Evolutionary conservation across 2,113 vertebrate species (phyloP).

Genomic region (Pteronura brasiliensis): DNA sequence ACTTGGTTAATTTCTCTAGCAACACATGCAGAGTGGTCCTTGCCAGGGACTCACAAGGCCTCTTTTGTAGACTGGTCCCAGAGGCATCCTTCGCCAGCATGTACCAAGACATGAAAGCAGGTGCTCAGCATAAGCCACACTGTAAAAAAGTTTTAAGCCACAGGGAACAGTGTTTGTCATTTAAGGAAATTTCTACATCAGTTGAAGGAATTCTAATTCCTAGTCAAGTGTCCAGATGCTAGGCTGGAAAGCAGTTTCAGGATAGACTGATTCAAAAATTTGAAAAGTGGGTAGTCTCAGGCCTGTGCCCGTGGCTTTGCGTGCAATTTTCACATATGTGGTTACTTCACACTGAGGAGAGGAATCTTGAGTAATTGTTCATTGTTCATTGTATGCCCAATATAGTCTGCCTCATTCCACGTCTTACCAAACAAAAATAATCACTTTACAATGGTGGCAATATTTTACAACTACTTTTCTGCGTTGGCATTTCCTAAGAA

Average conservation of each 20-base stretch:
- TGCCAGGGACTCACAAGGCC: accelerated
- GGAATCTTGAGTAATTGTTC: too few species aligned
- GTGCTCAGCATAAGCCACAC: background rate
- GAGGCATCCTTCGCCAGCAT: background rate
- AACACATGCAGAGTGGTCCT: accelerated
- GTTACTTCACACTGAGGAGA: background rate
- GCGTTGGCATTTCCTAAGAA: background rate
- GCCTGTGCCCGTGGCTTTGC: background rate
- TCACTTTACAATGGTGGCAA: background rate
- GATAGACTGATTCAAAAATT: background rate
- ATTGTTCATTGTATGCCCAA: background rate
- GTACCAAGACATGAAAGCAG: background rate
- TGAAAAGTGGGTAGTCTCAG: background rate
- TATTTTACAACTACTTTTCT: background rate
- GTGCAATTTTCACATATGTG: background rate
- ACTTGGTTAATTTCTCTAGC: background rate
- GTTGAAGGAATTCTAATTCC: background rate
- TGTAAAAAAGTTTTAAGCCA: background rate
- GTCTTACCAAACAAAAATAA: background rate
- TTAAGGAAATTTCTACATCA: background rate
- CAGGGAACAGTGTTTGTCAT: background rate
- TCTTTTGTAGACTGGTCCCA: background rate
- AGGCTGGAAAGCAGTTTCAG: background rate
- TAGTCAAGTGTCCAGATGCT: background rate
- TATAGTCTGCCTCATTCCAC: background rate